phyloP scores from a whole-genome alignment of 2,113 vertebrate genomes.

The Ochotona curzoniae region DNA sequence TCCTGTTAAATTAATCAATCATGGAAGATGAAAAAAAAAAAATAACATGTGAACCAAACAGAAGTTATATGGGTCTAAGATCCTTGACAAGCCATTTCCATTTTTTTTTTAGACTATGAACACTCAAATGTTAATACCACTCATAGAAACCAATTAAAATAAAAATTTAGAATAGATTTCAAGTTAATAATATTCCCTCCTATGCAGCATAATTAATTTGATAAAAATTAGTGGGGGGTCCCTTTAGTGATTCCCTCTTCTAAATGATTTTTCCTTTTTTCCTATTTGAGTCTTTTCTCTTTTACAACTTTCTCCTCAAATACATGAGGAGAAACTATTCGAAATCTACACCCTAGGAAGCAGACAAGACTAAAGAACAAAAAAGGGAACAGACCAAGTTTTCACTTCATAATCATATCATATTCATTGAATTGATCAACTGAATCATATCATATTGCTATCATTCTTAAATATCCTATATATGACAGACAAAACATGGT shows the following conservation, averaged over 20 bases:
- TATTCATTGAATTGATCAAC: too few species aligned
- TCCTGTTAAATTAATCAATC: too few species aligned
- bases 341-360: background rate
- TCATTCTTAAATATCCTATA: background rate
- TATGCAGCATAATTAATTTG: background rate
- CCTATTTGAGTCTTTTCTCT: background rate
- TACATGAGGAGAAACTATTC: background rate
- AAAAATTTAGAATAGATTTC: background rate
- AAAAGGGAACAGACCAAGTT: background rate
- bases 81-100: background rate
- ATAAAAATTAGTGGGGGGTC: background rate
- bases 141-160: background rate
- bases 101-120: background rate
- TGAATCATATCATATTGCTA: too few species aligned
- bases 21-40: background rate
- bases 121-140: background rate
- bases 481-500: background rate
- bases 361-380: background rate
- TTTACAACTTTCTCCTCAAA: background rate
- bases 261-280: background rate
- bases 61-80: background rate
- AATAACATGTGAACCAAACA: constrained; percentile 22
- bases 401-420: constrained; percentile 22
- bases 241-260: background rate
- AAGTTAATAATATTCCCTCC: background rate